These are phyloP conservation scores for Pantherophis guttatus DNA, from an alignment of 2,113 vertebrate species.

Conservation along the genomic window DNA sequence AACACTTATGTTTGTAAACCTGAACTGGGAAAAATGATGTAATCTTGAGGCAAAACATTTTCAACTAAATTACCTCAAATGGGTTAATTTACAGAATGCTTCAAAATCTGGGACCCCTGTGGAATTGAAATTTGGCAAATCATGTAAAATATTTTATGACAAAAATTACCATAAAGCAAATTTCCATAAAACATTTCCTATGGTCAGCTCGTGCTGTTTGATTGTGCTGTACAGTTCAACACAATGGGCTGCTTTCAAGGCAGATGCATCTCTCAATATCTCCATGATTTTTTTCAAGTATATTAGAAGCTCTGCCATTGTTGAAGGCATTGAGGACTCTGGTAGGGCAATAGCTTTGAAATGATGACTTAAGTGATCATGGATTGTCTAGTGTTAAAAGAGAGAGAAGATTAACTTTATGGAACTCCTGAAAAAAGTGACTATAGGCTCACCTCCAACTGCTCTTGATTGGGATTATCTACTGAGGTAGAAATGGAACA, in stretches of 20 bases:
- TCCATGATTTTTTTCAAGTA: background rate
- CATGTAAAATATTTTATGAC: background rate
- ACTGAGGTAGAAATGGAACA: background rate
- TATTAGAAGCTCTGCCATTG: background rate
- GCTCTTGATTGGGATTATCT: background rate
- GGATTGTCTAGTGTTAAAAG: background rate
- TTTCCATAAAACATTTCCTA: background rate
- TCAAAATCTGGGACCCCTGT: background rate
- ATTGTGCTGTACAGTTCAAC: background rate
- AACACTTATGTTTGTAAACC: background rate
- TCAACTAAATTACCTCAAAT: background rate
- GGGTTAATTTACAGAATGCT: background rate
- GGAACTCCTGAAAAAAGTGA: background rate
- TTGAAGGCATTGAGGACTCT: background rate
- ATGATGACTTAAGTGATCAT: background rate
- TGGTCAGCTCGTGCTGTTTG: background rate
- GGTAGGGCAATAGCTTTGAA: background rate
- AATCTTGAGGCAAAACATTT: background rate
- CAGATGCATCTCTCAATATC: background rate
- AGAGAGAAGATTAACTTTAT: background rate
- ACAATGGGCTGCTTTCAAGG: background rate
- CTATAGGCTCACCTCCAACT: background rate
- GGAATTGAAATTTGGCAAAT: background rate
- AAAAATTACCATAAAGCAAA: background rate
- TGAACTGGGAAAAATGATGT: background rate